Evolutionary conservation across 2,797 vertebrate genomes (phyloP).

Genomic region (Bufotes viridis): DNA sequence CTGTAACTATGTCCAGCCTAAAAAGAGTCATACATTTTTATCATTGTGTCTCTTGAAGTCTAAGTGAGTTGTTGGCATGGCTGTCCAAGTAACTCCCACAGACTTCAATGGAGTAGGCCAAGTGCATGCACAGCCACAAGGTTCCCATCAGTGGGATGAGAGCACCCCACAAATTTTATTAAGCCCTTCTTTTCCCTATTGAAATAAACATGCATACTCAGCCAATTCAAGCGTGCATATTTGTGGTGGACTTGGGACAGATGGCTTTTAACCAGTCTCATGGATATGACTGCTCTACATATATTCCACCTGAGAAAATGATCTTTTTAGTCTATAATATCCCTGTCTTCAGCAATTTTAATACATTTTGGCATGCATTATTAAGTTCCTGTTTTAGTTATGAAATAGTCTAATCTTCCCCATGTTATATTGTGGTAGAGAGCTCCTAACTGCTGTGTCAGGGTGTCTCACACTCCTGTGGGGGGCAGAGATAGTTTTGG

Average conservation of each 20-base stretch:
- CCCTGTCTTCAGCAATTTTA: background rate
- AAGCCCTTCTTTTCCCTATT: background rate
- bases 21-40: no score
- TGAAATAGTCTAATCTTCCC: background rate
- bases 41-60: no score
- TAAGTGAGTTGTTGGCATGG: no score
- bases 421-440: background rate
- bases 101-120: no score
- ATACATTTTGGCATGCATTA: background rate
- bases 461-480: constrained; percentile 19
- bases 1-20: no score
- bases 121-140: background rate
- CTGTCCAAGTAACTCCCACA: no score
- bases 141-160: background rate
- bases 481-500: constrained; percentile 32
- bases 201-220: background rate
- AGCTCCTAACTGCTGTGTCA: background rate
- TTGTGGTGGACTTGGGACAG: no score
- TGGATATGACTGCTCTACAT: no score
- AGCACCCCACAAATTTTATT: background rate
- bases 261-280: no score
- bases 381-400: background rate
- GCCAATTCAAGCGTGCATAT: no score
- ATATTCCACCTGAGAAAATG: background rate
- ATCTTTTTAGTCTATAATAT: background rate